These are phyloP conservation scores for Choreutis nemorana DNA, from an alignment of 2,888 invertebrate species.

Conservation along the genomic window DNA sequence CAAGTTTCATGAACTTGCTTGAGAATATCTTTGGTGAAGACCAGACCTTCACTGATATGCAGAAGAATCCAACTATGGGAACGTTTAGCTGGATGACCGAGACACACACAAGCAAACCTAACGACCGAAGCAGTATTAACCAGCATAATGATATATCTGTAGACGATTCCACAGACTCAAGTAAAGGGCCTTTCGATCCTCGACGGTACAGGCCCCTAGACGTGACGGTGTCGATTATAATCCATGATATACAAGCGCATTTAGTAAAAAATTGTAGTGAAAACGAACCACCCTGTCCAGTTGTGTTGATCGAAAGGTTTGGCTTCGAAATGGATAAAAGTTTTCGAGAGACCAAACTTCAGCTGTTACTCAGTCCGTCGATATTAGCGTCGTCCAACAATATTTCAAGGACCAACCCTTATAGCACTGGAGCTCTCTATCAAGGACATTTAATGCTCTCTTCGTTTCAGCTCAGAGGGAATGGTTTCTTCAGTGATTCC, in stretches of 20 bases:
- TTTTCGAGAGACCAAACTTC: constrained; percentile 90
- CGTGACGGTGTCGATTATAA: constrained; percentile 90
- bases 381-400: constrained; percentile 82
- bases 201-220: constrained; percentile 88
- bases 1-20: constrained; percentile 88
- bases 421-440: constrained; percentile 62
- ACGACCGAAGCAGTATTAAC: constrained; percentile 47
- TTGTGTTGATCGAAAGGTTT: constrained; percentile 86
- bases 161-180: constrained; percentile 70
- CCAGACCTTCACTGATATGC: constrained; percentile 94
- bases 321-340: constrained; percentile 98
- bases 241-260: constrained; percentile 96
- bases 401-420: constrained; percentile 68
- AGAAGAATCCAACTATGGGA: constrained; percentile 65
- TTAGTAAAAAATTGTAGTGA: constrained; percentile 91
- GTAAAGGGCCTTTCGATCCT: constrained; percentile 79
- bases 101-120: constrained; percentile 34
- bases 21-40: constrained; percentile 98
- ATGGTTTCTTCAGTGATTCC: constrained; percentile 95
- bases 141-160: constrained; percentile 65
- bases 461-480: constrained; percentile 89
- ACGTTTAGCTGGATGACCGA: constrained; percentile 43
- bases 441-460: constrained; percentile 88
- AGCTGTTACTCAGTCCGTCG: constrained; percentile 88
- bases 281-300: constrained; percentile 90